phyloP scores from a whole-genome alignment of 2,113 vertebrate genomes.

The Lepidothrix coronata region DNA sequence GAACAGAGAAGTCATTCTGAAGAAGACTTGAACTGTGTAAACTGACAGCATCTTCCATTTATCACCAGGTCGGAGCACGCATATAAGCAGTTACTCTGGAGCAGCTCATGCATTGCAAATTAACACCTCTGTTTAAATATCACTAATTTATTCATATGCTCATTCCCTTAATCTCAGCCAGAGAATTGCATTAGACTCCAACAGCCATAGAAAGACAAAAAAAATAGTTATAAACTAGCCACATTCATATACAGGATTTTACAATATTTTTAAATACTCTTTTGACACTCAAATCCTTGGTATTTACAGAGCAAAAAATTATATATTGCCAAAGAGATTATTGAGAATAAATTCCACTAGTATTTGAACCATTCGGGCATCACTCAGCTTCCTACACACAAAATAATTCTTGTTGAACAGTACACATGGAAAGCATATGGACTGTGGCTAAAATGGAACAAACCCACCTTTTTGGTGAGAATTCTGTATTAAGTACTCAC shows the following conservation, averaged over 20 bases:
- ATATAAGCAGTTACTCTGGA: constrained; percentile 18
- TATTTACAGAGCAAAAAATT: background rate
- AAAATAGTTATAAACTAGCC: background rate
- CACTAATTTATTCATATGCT: constrained; percentile 55
- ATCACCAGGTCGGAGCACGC: constrained; percentile 24
- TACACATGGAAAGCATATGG: background rate
- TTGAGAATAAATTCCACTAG: background rate
- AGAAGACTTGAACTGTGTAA: background rate
- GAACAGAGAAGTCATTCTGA: background rate
- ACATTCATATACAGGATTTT: background rate
- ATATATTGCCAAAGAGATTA: background rate
- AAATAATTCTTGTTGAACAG: background rate
- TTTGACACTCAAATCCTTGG: background rate
- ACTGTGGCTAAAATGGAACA: background rate
- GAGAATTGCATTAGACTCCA: constrained; percentile 12
- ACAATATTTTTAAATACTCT: background rate
- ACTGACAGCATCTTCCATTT: background rate
- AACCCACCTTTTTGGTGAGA: background rate
- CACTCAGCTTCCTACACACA: background rate
- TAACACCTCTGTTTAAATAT: constrained; percentile 55
- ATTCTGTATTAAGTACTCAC: background rate
- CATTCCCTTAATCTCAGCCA: constrained; percentile 33
- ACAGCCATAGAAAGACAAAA: background rate
- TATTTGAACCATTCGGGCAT: background rate
- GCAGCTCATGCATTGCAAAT: constrained; percentile 45